Evolutionary conservation across 2,113 vertebrate species (phyloP).

Genomic region (Quiscalus mexicanus): DNA sequence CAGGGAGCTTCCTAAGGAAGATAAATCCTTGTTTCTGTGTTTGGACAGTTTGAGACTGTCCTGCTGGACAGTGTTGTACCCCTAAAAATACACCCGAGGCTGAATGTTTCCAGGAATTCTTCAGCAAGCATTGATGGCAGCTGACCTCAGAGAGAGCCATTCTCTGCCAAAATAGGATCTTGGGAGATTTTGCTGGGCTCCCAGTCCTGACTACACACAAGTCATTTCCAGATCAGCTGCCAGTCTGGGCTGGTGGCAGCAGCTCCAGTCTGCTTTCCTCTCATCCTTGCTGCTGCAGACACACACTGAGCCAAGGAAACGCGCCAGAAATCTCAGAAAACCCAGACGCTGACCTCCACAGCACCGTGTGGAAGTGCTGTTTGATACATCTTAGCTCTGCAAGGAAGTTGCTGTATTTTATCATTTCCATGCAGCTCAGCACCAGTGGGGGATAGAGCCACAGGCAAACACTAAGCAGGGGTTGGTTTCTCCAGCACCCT

Average conservation of each 20-base stretch:
- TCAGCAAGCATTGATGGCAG: neutral
- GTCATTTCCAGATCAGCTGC: neutral
- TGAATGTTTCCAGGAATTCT: neutral
- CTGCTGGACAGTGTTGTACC: neutral
- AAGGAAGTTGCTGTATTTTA: neutral
- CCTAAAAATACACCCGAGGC: neutral
- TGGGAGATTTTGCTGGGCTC: neutral
- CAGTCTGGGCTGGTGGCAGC: neutral
- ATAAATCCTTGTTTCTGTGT: neutral
- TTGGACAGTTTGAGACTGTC: neutral
- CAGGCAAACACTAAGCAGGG: neutral
- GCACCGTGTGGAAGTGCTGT: accelerated
- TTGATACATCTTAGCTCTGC: neutral
- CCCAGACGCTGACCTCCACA: accelerated
- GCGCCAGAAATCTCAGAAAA: neutral
- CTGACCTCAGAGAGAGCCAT: neutral
- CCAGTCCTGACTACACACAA: accelerated
- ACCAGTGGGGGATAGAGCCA: neutral
- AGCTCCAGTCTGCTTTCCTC: neutral
- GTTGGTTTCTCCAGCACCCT: neutral
- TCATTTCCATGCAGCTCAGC: neutral
- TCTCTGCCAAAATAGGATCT: neutral
- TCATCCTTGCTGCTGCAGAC: neutral
- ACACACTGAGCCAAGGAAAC: accelerated
- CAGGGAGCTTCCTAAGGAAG: neutral